Conservation (phyloP, 2,888 invertebrate species). For the Xylota segnis region DNA sequence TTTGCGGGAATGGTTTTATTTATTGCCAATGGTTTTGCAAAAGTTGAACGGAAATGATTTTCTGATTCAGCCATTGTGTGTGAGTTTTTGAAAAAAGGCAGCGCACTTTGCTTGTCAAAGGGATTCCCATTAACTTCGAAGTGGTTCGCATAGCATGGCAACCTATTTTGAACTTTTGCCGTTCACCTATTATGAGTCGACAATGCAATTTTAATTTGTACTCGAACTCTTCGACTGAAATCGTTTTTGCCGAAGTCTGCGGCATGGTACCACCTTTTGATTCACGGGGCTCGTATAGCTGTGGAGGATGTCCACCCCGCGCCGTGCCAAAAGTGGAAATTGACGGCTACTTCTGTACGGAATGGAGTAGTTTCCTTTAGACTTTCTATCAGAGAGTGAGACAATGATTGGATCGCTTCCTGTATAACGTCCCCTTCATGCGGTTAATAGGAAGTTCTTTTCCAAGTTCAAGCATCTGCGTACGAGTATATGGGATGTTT, state of each 20-base stretch:
- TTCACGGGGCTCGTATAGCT: too few relatives aligned
- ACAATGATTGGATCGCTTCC: too few relatives aligned
- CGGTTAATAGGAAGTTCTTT: too few relatives aligned
- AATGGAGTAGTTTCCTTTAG: too few relatives aligned
- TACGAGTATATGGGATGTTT: too few relatives aligned
- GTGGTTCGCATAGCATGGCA: neutral
- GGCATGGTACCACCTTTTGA: neutral
- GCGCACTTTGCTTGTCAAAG: slow-evolving; percentile 9
- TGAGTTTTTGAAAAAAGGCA: neutral
- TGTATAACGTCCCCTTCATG: too few relatives aligned
- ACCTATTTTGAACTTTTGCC: neutral
- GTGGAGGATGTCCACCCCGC: too few relatives aligned
- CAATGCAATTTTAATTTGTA: neutral
- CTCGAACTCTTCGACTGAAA: neutral
- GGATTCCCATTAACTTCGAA: neutral
- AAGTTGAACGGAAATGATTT: slow-evolving; percentile 33
- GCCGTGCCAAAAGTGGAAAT: too few relatives aligned
- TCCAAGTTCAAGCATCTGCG: too few relatives aligned
- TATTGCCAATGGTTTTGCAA: slow-evolving; percentile 52
- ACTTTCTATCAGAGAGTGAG: too few relatives aligned
- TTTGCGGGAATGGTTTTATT: slow-evolving; percentile 39
- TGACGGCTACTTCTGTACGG: too few relatives aligned
- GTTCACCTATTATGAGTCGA: neutral
- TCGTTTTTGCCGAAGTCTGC: neutral
- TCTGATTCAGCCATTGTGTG: neutral